Percentiles rank a stretch among this genome's conserved stretches.
These are phyloP conservation scores for Drosophila meridiana DNA, from an alignment of 2,888 invertebrate genomes.

Conservation along the genomic window DNA sequence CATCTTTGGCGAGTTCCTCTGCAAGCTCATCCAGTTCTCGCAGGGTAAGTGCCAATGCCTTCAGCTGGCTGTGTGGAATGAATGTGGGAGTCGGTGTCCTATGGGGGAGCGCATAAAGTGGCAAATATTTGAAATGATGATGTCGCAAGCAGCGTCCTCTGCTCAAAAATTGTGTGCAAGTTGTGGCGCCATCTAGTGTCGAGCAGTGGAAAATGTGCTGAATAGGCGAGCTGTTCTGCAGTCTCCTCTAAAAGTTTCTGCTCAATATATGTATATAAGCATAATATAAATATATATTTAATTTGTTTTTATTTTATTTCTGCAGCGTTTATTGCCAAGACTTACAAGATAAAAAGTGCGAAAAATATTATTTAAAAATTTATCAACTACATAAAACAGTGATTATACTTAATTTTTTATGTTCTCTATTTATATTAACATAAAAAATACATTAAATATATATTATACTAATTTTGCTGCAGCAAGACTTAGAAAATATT, in stretches of 20 bases:
- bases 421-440: too few relatives aligned
- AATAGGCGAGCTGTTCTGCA: background rate
- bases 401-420: too few relatives aligned
- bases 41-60: conserved; percentile 87
- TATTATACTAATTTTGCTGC: too few relatives aligned
- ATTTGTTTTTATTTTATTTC: too few relatives aligned
- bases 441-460: too few relatives aligned
- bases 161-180: background rate
- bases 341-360: background rate
- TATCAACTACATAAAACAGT: too few relatives aligned
- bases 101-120: background rate
- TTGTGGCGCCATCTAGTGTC: background rate
- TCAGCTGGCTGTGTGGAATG: background rate
- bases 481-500: too few relatives aligned
- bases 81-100: background rate
- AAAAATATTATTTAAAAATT: background rate
- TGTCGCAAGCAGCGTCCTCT: too few relatives aligned
- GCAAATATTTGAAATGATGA: too few relatives aligned
- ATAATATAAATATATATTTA: too few relatives aligned
- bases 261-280: background rate
- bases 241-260: background rate
- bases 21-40: conserved; percentile 90
- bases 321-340: too few relatives aligned
- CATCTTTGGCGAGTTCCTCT: conserved; percentile 90
- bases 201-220: background rate